Conservation (phyloP, 2,113 vertebrate genomes). For the Noturus placidus region DNA sequence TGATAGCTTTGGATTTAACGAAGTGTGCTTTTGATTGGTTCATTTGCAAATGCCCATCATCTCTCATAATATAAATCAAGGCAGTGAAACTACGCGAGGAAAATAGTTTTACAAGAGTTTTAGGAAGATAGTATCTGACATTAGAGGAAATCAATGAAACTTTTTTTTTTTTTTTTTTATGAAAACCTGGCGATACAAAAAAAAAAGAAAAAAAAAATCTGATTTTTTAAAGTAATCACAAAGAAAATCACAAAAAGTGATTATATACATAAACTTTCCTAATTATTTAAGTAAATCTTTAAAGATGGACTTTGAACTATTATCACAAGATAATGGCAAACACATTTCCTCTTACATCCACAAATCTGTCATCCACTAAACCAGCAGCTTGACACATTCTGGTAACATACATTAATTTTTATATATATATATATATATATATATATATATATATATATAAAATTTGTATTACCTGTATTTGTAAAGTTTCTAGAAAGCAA, state of each 20-base stretch:
- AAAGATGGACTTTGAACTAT: background rate
- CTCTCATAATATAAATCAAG: background rate
- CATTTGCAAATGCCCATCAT: background rate
- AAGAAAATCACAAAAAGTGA: background rate
- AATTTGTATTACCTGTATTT: background rate
- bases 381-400: background rate
- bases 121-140: background rate
- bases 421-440: too few relatives aligned
- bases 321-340: background rate
- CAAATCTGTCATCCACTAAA: background rate
- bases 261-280: background rate
- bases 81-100: background rate
- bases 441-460: too few relatives aligned
- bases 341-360: background rate
- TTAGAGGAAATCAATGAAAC: background rate
- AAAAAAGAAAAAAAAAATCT: background rate
- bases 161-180: background rate
- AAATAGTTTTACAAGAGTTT: background rate
- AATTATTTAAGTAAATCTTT: background rate
- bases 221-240: background rate
- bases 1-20: background rate
- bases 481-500: background rate
- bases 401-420: background rate
- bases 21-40: background rate
- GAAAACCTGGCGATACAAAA: background rate